phyloP scores from a whole-genome alignment of 2,113 vertebrate species.

The Brienomyrus brachyistius region DNA sequence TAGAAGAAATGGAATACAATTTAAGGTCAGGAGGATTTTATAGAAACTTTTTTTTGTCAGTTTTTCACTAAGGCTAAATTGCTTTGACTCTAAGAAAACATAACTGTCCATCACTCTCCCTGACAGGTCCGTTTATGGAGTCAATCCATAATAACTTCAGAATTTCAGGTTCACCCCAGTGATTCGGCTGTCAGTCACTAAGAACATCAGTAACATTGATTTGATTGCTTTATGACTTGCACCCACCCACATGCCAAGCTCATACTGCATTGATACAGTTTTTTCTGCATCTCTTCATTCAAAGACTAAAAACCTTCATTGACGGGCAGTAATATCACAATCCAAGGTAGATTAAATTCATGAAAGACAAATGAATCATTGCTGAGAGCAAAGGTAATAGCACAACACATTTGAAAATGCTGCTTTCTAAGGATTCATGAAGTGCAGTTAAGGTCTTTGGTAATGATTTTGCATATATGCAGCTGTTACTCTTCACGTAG shows the following conservation, averaged over 20 bases:
- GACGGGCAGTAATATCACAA: background rate
- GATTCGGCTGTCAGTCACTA: constrained; percentile 6
- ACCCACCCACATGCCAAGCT: background rate
- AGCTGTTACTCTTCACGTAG: background rate
- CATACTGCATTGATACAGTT: background rate
- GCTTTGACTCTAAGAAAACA: constrained; percentile 1
- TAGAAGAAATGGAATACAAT: background rate
- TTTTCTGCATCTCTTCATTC: background rate
- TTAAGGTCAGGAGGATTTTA: background rate
- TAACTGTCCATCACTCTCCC: constrained; percentile 9
- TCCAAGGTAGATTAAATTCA: background rate
- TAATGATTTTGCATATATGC: background rate
- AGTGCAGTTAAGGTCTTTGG: background rate
- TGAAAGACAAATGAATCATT: background rate
- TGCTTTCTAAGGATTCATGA: background rate
- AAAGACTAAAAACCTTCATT: background rate
- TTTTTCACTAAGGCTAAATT: background rate
- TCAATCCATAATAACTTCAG: background rate
- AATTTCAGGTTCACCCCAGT: background rate
- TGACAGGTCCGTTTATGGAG: constrained; percentile 2
- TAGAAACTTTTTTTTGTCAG: background rate
- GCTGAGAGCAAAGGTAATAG: background rate
- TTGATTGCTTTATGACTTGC: background rate
- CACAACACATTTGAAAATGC: background rate
- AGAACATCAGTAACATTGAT: background rate